Evolutionary conservation across 2,888 invertebrate species (phyloP).

Genomic region (Priapulus caudatus): DNA sequence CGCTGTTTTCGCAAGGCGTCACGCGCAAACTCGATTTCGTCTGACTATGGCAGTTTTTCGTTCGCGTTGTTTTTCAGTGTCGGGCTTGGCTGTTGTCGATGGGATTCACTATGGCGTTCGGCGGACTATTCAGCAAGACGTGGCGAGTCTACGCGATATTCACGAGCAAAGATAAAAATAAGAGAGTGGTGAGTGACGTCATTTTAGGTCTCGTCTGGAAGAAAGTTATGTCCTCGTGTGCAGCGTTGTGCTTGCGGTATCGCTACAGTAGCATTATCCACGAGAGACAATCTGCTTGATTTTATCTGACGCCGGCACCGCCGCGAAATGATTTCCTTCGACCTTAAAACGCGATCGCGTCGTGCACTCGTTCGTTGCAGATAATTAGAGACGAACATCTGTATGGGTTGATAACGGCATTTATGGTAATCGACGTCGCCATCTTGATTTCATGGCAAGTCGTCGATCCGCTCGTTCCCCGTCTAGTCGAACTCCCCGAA

Average conservation of each 20-base stretch:
- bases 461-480: not conserved
- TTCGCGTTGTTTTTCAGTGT: not conserved
- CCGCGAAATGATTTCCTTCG: no score
- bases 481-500: not conserved
- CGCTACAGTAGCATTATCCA: no score
- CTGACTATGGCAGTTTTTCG: no score
- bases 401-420: not conserved
- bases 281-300: no score
- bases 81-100: not conserved
- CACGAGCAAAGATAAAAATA: not conserved
- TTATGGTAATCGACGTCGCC: not conserved
- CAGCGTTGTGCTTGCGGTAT: no score
- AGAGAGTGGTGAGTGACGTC: not conserved
- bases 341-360: slow-evolving; percentile 3
- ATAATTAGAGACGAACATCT: not conserved
- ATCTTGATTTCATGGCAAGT: not conserved
- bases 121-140: not conserved
- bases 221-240: no score
- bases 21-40: no score
- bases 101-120: not conserved
- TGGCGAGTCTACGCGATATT: not conserved
- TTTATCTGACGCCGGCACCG: no score
- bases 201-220: not conserved
- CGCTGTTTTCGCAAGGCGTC: no score
- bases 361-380: not conserved